Evolutionary conservation across 2,888 invertebrate species (phyloP).

Genomic region (Eilema griseolum): DNA sequence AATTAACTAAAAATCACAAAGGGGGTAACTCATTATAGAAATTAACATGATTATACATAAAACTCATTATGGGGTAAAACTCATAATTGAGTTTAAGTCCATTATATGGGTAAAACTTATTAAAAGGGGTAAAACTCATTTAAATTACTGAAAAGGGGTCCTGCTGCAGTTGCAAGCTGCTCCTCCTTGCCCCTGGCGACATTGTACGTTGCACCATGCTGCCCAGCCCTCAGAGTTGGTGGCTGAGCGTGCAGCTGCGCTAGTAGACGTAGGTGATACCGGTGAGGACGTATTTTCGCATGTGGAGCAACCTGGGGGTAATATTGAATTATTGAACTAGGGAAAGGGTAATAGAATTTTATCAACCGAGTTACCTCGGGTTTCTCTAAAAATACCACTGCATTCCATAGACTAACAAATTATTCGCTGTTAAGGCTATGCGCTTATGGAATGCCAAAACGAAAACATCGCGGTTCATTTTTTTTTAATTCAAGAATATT

Average conservation of each 20-base stretch:
- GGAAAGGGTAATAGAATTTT: slow-evolving; percentile 16
- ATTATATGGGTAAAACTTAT: slow-evolving; percentile 23
- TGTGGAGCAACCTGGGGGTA: slow-evolving; percentile 72
- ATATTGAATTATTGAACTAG: slow-evolving; percentile 4
- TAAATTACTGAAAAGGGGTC: slow-evolving; percentile 83
- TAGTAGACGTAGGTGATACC: slow-evolving; percentile 18
- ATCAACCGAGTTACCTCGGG: neutral
- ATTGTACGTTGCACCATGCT: slow-evolving; percentile 89
- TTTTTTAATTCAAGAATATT: too few species aligned
- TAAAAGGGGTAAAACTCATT: slow-evolving; percentile 21
- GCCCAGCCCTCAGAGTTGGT: slow-evolving; percentile 85
- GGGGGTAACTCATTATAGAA: neutral
- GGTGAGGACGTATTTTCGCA: slow-evolving; percentile 58
- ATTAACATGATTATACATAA: neutral
- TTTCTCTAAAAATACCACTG: neutral
- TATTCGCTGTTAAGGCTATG: too few species aligned
- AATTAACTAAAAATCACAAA: neutral
- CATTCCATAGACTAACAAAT: too few species aligned
- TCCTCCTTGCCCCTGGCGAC: slow-evolving; percentile 91
- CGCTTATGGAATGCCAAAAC: too few species aligned
- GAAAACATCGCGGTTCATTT: too few species aligned
- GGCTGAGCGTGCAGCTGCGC: slow-evolving; percentile 51
- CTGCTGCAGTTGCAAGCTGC: slow-evolving; percentile 92
- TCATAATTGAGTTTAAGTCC: slow-evolving; percentile 15
- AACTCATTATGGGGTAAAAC: neutral